phyloP scores from a whole-genome alignment of 2,888 invertebrate species.

The Megastigmus dorsalis region DNA sequence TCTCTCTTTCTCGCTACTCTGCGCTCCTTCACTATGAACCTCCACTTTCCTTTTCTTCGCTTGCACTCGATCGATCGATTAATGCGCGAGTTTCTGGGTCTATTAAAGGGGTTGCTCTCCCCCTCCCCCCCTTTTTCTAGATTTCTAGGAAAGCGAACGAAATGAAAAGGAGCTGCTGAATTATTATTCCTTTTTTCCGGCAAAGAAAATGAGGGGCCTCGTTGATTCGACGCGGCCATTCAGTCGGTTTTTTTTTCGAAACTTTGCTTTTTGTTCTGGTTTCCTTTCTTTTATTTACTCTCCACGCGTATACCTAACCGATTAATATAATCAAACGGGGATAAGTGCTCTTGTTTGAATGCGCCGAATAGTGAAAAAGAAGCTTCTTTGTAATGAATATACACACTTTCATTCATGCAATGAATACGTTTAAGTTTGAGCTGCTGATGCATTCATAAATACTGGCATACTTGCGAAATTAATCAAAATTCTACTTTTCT shows the following conservation, averaged over 20 bases:
- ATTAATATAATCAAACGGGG: slow-evolving; percentile 32
- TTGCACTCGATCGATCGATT: slow-evolving; percentile 56
- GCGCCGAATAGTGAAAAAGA: no score
- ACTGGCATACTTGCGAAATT: no score
- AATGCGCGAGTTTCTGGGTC: slow-evolving; percentile 43
- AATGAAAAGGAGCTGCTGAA: slow-evolving; percentile 41
- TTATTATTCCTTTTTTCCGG: slow-evolving; percentile 53
- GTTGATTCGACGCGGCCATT: neutral
- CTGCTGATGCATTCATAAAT: no score
- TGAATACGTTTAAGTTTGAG: no score
- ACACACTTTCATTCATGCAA: no score
- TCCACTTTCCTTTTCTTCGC: slow-evolving; percentile 51
- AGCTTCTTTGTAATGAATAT: no score
- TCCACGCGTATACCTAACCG: neutral
- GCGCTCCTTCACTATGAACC: slow-evolving; percentile 46
- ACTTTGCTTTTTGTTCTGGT: slow-evolving; percentile 18
- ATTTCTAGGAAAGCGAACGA: slow-evolving; percentile 46
- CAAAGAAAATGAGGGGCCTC: slow-evolving; percentile 15
- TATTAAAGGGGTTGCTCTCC: slow-evolving; percentile 56
- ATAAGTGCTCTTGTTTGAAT: slow-evolving; percentile 7
- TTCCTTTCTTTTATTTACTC: slow-evolving; percentile 24
- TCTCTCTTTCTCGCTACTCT: slow-evolving; percentile 40
- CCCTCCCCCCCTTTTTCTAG: neutral
- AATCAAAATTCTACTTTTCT: no score
- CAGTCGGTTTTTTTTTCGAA: neutral